Percentiles rank a stretch among this genome's conserved stretches.
Evolutionary conservation across 1,140 invertebrate genomes (phyloP).

Genomic region (Leptoteleia sp.): DNA sequence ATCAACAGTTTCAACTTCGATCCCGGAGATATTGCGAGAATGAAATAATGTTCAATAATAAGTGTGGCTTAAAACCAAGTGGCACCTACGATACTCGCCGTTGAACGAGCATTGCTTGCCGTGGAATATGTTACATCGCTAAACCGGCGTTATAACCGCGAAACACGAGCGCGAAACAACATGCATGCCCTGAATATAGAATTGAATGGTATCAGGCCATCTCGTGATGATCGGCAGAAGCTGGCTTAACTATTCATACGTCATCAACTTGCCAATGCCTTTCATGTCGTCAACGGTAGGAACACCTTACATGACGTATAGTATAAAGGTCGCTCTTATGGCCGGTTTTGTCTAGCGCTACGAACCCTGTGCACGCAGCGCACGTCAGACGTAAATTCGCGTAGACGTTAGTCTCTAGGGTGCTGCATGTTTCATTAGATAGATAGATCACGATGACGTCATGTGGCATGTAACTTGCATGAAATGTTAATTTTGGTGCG

Average conservation of each 20-base stretch:
- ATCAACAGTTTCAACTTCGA: too few relatives aligned
- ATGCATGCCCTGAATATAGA: conserved; percentile 34
- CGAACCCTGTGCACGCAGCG: conserved; percentile 47
- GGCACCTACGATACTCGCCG: too few relatives aligned
- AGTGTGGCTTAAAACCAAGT: too few relatives aligned
- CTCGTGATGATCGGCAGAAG: conserved; percentile 42
- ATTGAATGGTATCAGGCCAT: conserved; percentile 57
- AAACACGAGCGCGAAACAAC: conserved; percentile 9
- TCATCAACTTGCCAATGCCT: conserved; percentile 58
- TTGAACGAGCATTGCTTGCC: too few relatives aligned
- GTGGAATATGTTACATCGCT: too few relatives aligned
- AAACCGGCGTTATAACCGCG: conserved; percentile 9
- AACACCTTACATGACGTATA: conserved; percentile 52
- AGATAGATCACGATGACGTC: conserved; percentile 74
- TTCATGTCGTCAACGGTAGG: conserved; percentile 42
- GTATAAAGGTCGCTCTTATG: conserved; percentile 62
- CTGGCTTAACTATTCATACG: conserved; percentile 58
- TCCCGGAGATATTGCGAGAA: too few relatives aligned
- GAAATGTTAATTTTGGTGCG: conserved; percentile 53
- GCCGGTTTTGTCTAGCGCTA: conserved; percentile 27
- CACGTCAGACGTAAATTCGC: conserved; percentile 66
- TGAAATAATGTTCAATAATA: too few relatives aligned
- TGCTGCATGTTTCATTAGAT: conserved; percentile 72
- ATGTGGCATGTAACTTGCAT: conserved; percentile 68
- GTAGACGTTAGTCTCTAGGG: conserved; percentile 70